A percentile compares a stretch with the other conserved stretches of the same genome.
Conservation (phyloP, 2,888 invertebrate genomes). For the Orthosia cruda region DNA sequence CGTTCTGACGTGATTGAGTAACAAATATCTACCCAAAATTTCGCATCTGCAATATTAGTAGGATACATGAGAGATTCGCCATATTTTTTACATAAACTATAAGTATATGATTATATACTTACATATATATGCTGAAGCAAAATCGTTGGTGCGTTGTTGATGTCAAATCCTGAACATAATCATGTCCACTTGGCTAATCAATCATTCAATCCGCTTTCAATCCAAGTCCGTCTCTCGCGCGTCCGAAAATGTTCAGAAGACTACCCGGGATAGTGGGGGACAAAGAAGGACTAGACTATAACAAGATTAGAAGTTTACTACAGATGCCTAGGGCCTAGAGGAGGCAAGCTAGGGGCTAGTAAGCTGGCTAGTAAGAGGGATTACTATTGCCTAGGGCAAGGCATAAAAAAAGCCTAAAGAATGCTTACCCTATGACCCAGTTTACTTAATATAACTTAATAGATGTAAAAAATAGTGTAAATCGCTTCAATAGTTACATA, state of each 20-base stretch:
- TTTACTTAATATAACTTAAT: neutral
- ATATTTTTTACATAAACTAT: constrained; percentile 4
- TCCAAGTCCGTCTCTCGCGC: constrained; percentile 65
- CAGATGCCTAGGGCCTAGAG: constrained; percentile 52
- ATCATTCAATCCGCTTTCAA: constrained; percentile 39
- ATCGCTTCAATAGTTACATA: neutral
- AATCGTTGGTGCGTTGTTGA: constrained; percentile 49
- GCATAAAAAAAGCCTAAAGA: no score
- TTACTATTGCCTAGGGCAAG: constrained; percentile 4
- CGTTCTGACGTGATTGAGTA: no score
- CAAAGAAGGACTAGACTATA: constrained; percentile 78
- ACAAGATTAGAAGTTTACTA: constrained; percentile 73
- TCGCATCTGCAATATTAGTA: no score
- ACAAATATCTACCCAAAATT: no score
- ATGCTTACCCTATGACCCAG: no score
- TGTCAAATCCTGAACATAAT: constrained; percentile 68
- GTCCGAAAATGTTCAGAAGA: constrained; percentile 75
- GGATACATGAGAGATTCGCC: neutral
- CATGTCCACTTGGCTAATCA: constrained; percentile 62
- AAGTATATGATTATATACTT: constrained; percentile 58
- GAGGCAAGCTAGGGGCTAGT: constrained; percentile 31
- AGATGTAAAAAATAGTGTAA: neutral
- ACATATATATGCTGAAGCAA: constrained; percentile 64
- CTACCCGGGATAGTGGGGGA: constrained; percentile 73
- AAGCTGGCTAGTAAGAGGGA: constrained; percentile 30